Base-by-base conservation (phyloP, 2,113 vertebrate species). In the Butorides virescens region DNA sequence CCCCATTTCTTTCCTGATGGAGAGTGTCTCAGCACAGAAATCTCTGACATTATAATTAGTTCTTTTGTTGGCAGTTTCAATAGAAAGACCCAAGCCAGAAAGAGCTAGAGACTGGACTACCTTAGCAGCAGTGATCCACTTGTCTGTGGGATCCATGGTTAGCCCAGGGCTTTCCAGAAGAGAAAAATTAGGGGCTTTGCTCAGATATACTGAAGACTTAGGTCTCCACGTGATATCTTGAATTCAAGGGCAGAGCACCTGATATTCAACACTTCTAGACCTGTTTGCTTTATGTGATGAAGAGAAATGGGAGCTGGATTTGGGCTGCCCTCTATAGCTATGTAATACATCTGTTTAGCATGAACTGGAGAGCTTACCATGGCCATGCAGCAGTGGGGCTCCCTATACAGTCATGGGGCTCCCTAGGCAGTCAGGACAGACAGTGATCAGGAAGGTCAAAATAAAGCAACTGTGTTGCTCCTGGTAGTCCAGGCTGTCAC, bases 311-410 rank as follows among this genome's bases (percentile, higher is more conserved):
- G 95, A 96, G 26, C 88, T 94, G 86, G 83, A 80, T 95, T 94
- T 86, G 92, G 91, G 50, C 88, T 95, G 91, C 92, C 94, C 94
- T 91, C 95, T 94, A 83, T 86, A 97, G 75, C 79, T 90, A 12
- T 59, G 18, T 29, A 42, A 53, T 34, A 30, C 81, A 78, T 92
- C 8, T 58, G 67, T 70, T 92, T 58, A 58, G 16, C 25, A 29
- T 37, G 50, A 92, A 53, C 3, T 70, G 44, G 63, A 70, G 46
- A 65, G 27, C 13, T 82, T 52, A 19, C 44, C 25, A 29, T 6
- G 34, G 29, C 32, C 75, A 42, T 13, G 11, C 4, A 36, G 22
- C 25, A 50, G 2, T 3, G 4, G 37, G 32, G 11, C 34, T 73
- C 21, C n/a, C 19, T 39, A 0, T 8, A 16, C 29, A 47, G 32